A percentile compares a stretch with the other conserved stretches of the same genome.
These are phyloP conservation scores for Hypselothyrea guttata DNA, from an alignment of 2,888 invertebrate species.

Conservation along the genomic window DNA sequence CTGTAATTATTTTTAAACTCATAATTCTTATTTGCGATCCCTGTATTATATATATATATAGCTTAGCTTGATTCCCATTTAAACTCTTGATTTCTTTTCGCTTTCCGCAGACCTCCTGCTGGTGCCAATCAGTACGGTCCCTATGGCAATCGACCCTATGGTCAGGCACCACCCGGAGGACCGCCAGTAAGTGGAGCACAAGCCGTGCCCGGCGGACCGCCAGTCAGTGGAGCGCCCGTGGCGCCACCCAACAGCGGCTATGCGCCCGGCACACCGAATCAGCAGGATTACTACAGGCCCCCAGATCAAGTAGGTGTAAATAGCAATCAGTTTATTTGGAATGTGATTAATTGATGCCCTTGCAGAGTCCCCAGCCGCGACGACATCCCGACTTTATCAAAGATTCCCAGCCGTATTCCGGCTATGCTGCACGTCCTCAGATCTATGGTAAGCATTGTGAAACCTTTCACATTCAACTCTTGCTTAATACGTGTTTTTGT, in stretches of 20 bases:
- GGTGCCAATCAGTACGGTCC: conserved; percentile 82
- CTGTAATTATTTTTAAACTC: too few species aligned
- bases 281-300: conserved; percentile 84
- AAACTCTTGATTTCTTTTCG: neutral
- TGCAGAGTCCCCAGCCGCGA: conserved; percentile 87
- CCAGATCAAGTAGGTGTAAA: conserved; percentile 79
- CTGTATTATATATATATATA: too few species aligned
- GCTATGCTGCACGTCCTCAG: conserved; percentile 86
- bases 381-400: conserved; percentile 92
- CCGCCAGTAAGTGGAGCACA: conserved; percentile 84
- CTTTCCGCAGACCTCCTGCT: conserved; percentile 78
- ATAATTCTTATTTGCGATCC: too few species aligned
- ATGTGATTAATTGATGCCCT: conserved; percentile 58
- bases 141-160: conserved; percentile 81
- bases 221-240: conserved; percentile 82
- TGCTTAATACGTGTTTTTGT: neutral
- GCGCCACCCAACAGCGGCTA: conserved; percentile 82
- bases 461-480: neutral
- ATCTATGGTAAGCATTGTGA: conserved; percentile 84
- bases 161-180: conserved; percentile 82
- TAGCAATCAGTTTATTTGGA: neutral
- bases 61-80: neutral
- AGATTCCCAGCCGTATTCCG: conserved; percentile 87
- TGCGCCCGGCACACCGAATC: conserved; percentile 83
- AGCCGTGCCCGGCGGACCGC: conserved; percentile 80